These are phyloP conservation scores for Nomia melanderi DNA, from an alignment of 1,140 invertebrate species.

Conservation along the genomic window DNA sequence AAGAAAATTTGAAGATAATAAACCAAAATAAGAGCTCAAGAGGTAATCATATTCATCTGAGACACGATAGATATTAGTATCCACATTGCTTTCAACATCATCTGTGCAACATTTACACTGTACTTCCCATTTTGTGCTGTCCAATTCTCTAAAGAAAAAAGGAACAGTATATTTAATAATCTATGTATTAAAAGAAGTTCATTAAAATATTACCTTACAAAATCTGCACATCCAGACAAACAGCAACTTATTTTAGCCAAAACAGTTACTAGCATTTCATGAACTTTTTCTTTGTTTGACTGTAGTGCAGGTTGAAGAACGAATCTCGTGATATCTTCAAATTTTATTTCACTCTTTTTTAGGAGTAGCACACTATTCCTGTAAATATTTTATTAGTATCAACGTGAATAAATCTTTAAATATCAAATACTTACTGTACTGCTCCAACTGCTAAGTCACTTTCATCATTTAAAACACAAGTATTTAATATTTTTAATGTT, in stretches of 20 bases:
- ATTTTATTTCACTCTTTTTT: conserved; percentile 58
- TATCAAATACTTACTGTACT: conserved; percentile 67
- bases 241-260: conserved; percentile 72
- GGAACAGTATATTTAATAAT: conserved; percentile 16
- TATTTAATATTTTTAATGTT: conserved; percentile 65
- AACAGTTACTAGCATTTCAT: conserved; percentile 67
- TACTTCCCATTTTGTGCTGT: conserved; percentile 64
- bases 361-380: conserved; percentile 66
- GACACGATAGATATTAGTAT: conserved; percentile 47
- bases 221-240: conserved; percentile 63
- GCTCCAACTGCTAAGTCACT: conserved; percentile 64
- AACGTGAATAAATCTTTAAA: conserved; percentile 1
- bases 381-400: conserved; percentile 20
- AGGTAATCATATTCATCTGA: conserved; percentile 57
- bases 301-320: conserved; percentile 70
- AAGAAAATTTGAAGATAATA: conserved; percentile 63
- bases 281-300: conserved; percentile 57
- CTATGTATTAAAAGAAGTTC: not conserved
- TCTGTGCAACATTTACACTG: conserved; percentile 71
- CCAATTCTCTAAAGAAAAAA: conserved; percentile 63
- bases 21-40: conserved; percentile 59
- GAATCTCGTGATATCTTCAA: conserved; percentile 66
- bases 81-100: not conserved
- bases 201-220: conserved; percentile 65
- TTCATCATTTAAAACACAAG: conserved; percentile 54